phyloP scores from a whole-genome alignment of 2,113 vertebrate species.

The Bos javanicus region DNA sequence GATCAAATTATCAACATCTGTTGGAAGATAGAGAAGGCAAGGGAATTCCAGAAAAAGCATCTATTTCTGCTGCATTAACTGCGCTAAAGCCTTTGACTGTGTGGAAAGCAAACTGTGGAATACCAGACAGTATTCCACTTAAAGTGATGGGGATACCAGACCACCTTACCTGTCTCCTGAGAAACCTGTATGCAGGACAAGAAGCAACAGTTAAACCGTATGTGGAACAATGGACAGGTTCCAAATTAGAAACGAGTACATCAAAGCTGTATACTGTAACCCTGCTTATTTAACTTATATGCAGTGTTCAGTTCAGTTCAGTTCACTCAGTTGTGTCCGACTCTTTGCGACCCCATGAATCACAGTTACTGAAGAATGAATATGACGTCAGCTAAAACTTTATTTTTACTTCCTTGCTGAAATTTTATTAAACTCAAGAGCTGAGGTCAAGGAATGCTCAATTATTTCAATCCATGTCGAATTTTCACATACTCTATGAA shows the following conservation, averaged over 20 bases:
- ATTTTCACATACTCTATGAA: neutral
- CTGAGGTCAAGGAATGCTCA: neutral
- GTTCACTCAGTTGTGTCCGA: no score
- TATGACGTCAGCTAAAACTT: neutral
- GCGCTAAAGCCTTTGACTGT: neutral
- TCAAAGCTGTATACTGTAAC: neutral
- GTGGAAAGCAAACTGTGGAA: neutral
- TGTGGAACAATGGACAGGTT: neutral
- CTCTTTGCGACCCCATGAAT: no score
- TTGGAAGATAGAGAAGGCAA: neutral
- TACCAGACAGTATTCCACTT: neutral
- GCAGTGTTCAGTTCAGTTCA: neutral
- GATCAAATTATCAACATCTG: neutral
- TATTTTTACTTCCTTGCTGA: neutral
- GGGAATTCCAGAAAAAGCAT: neutral
- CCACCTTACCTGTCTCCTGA: neutral
- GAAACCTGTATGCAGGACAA: neutral
- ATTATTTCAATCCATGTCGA: neutral
- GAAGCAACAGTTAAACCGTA: neutral
- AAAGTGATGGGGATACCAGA: neutral
- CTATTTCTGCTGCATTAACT: neutral
- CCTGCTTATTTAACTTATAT: neutral
- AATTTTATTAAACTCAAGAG: conserved; percentile 4
- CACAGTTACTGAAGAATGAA: neutral
- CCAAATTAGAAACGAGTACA: neutral